Conservation (phyloP, 2,113 vertebrate genomes). For the Psittacula cyanocephala region DNA sequence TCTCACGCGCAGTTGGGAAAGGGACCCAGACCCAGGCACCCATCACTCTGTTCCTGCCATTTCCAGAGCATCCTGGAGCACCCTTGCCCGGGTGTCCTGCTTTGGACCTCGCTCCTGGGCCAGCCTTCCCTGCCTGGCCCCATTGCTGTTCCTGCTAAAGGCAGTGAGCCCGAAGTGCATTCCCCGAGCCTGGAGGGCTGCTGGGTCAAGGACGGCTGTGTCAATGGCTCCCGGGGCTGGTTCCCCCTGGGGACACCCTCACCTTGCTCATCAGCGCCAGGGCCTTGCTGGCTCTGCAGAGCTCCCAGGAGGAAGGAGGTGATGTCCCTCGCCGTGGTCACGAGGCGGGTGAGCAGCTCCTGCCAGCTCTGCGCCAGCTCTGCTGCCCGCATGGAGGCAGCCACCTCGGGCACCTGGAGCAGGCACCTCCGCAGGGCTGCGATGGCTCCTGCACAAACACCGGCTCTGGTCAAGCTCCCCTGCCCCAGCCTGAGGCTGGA, state of each 20-base stretch:
- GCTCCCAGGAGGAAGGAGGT: conserved; percentile 79
- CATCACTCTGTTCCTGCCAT: background rate
- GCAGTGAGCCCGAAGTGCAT: background rate
- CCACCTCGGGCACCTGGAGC: conserved; percentile 70
- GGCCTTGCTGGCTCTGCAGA: conserved; percentile 73
- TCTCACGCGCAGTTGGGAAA: background rate
- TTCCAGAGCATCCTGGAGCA: background rate
- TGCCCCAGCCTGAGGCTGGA: background rate
- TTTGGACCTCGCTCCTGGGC: background rate
- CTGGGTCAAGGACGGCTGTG: background rate
- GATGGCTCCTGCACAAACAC: conserved; percentile 74
- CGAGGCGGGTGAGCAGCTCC: conserved; percentile 64
- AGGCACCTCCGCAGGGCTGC: conserved; percentile 81
- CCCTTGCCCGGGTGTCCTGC: background rate
- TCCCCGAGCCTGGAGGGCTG: background rate
- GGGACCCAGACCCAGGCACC: background rate
- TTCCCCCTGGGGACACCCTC: fast-evolving
- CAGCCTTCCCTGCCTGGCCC: background rate
- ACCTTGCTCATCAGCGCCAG: conserved; percentile 55
- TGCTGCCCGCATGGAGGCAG: conserved; percentile 34
- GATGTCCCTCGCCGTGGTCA: conserved; percentile 69
- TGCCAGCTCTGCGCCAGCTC: conserved; percentile 45
- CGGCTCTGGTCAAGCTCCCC: background rate
- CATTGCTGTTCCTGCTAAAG: background rate
- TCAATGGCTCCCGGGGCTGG: background rate